These are phyloP conservation scores for Polydrusus cervinus DNA, from an alignment of 2,888 invertebrate species.

Conservation along the genomic window DNA sequence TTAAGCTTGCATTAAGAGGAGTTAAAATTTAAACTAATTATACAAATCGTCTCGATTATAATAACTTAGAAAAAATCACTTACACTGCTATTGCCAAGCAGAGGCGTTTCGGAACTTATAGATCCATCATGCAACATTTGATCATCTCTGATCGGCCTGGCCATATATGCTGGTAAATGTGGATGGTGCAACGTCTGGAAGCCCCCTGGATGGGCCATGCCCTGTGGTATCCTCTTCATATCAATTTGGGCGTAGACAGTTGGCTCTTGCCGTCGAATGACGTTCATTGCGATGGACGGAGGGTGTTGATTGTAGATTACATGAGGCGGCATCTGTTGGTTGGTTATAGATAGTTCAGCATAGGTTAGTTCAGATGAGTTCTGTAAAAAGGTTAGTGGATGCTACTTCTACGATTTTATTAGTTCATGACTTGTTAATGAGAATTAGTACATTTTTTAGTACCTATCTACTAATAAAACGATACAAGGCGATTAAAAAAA, in stretches of 20 bases:
- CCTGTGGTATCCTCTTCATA: slow-evolving; percentile 68
- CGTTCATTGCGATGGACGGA: slow-evolving; percentile 69
- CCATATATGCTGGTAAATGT: slow-evolving; percentile 68
- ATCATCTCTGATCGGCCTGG: slow-evolving; percentile 66
- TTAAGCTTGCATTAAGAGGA: too few relatives aligned
- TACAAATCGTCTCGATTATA: too few relatives aligned
- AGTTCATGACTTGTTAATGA: not conserved
- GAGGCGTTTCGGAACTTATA: slow-evolving; percentile 68
- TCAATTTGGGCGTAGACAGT: slow-evolving; percentile 76
- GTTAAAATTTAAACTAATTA: too few relatives aligned
- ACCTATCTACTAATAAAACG: not conserved
- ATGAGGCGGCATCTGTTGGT: slow-evolving; percentile 69
- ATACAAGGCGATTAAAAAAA: too few relatives aligned
- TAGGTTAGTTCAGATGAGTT: slow-evolving; percentile 74
- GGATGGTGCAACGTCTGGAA: slow-evolving; percentile 69
- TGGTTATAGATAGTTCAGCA: slow-evolving; percentile 73
- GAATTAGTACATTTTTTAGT: not conserved
- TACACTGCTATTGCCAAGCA: slow-evolving; percentile 68
- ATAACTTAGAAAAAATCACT: slow-evolving; percentile 58
- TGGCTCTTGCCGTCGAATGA: slow-evolving; percentile 71
- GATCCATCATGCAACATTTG: slow-evolving; percentile 64
- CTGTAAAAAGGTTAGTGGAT: slow-evolving; percentile 63
- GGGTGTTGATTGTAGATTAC: slow-evolving; percentile 70
- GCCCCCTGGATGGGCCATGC: slow-evolving; percentile 69
- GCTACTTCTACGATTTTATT: slow-evolving; percentile 41